Evolutionary conservation across 2,797 vertebrate species (phyloP).

Genomic region (Tarsius wallacei): DNA sequence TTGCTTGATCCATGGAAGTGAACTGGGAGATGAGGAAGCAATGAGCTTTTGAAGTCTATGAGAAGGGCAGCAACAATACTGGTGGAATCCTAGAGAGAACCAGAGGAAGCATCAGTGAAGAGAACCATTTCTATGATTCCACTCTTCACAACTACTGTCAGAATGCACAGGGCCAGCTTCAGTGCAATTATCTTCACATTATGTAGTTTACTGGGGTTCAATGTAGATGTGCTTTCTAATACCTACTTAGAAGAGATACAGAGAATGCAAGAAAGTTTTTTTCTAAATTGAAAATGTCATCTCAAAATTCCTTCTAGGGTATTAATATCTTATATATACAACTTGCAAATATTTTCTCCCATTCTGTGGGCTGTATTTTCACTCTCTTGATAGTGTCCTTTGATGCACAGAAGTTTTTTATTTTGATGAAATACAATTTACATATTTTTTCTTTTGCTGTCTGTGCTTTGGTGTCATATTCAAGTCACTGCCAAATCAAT

Average conservation of each 20-base stretch:
- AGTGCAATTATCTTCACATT: neutral
- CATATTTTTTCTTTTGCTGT: constrained; percentile 6
- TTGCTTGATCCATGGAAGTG: constrained; percentile 93
- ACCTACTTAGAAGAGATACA: neutral
- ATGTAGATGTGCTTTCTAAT: neutral
- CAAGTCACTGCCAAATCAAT: neutral
- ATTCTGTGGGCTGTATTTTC: constrained; percentile 6
- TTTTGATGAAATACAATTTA: neutral
- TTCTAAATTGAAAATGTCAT: constrained; percentile 33
- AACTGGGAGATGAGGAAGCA: constrained; percentile 95
- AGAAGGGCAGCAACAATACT: constrained; percentile 94
- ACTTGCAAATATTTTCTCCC: constrained; percentile 25
- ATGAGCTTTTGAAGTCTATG: constrained; percentile 93
- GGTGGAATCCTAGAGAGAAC: constrained; percentile 92
- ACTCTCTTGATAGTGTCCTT: neutral
- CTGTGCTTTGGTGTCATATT: neutral
- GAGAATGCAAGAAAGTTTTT: neutral
- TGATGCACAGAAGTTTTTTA: neutral
- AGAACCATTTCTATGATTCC: neutral
- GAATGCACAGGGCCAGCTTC: neutral
- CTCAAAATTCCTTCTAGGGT: constrained; percentile 52
- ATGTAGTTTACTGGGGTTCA: neutral
- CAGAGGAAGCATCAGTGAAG: constrained; percentile 50
- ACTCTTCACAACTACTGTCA: neutral
- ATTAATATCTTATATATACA: neutral